Percentiles rank a stretch among this genome's conserved stretches.
phyloP scores from a whole-genome alignment of 2,113 vertebrate species.

The Seriola dumerili region DNA sequence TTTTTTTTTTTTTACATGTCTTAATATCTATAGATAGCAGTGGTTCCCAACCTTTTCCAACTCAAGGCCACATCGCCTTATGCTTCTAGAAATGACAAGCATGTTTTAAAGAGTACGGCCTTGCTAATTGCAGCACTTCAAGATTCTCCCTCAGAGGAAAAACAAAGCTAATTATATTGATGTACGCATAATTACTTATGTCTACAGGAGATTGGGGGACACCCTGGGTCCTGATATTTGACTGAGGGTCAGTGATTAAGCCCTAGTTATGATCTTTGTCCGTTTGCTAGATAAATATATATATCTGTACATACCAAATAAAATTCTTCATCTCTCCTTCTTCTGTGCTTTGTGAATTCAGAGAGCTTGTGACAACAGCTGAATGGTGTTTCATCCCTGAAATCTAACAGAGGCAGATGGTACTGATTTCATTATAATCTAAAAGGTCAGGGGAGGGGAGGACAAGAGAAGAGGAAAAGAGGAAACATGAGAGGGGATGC shows the following conservation, averaged over 20 bases:
- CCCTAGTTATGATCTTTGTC: not conserved
- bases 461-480: not conserved
- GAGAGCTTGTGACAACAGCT: not conserved
- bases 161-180: too few relatives aligned
- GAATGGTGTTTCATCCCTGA: not conserved
- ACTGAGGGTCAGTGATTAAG: too few relatives aligned
- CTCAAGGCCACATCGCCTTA: not conserved
- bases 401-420: not conserved
- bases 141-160: not conserved
- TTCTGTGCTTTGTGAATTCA: not conserved
- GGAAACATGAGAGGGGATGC: constrained; percentile 27
- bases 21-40: too few relatives aligned
- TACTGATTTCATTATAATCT: constrained; percentile 27
- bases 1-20: too few relatives aligned
- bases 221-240: too few relatives aligned
- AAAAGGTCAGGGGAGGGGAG: constrained; percentile 33
- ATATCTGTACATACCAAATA: not conserved
- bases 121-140: not conserved
- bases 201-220: too few relatives aligned
- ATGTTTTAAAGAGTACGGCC: not conserved
- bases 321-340: not conserved
- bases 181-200: too few relatives aligned
- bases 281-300: not conserved
- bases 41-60: too few relatives aligned
- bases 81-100: not conserved